Conservation (phyloP, 2,797 vertebrate genomes). For the Periparus ater region DNA sequence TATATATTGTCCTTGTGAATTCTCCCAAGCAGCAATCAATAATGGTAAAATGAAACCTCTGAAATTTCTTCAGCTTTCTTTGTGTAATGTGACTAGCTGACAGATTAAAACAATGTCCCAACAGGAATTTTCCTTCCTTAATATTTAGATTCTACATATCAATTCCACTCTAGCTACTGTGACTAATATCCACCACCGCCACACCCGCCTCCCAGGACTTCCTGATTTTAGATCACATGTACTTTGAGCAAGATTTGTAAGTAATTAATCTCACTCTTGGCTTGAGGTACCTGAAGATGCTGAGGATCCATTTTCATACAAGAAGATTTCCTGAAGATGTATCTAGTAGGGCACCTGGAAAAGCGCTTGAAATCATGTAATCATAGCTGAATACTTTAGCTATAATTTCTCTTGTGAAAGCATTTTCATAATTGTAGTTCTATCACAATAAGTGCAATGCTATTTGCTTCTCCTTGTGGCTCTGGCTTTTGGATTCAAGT, state of each 20-base stretch:
- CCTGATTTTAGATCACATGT: neutral
- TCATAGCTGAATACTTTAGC: neutral
- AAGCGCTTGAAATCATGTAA: neutral
- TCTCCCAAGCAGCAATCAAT: neutral
- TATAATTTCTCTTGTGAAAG: neutral
- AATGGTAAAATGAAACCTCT: neutral
- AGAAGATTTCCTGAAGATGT: neutral
- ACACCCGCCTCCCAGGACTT: neutral
- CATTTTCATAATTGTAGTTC: neutral
- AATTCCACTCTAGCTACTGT: neutral
- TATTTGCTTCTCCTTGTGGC: neutral
- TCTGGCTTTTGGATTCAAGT: neutral
- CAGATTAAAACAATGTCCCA: slow-evolving; percentile 6
- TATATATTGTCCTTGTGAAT: neutral
- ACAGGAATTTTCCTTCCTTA: slow-evolving; percentile 9
- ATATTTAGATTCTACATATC: neutral
- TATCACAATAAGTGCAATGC: neutral
- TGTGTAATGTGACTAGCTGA: neutral
- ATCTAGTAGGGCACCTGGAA: neutral
- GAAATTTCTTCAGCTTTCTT: neutral
- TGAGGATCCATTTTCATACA: neutral
- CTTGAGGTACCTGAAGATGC: neutral
- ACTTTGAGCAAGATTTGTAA: neutral
- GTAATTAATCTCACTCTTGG: neutral
- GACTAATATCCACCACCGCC: neutral